A percentile compares a stretch with the other conserved stretches of the same genome.
phyloP scores from a whole-genome alignment of 1,140 invertebrate species.

The Leguminivora glycinivorella region DNA sequence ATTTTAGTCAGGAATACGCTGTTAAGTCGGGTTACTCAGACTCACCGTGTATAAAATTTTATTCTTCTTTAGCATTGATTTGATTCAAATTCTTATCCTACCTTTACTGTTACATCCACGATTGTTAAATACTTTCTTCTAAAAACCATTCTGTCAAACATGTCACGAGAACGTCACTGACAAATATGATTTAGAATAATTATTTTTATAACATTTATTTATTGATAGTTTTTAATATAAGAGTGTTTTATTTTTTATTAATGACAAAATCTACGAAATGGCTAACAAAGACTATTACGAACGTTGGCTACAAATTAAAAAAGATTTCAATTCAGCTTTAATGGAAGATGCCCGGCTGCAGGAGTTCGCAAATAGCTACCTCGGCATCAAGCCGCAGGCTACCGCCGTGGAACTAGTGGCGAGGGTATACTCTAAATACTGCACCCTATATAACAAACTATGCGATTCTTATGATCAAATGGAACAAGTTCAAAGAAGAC shows the following conservation, averaged over 20 bases:
- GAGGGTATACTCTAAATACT: slow-evolving; percentile 63
- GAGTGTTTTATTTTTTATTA: background rate
- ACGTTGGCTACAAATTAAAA: slow-evolving; percentile 63
- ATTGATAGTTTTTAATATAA: background rate
- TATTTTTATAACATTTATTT: background rate
- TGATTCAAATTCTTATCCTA: no score
- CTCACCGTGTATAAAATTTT: no score
- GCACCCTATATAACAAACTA: slow-evolving; percentile 64
- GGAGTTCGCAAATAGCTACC: slow-evolving; percentile 42
- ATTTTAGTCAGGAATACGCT: no score
- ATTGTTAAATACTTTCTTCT: no score
- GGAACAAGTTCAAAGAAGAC: slow-evolving; percentile 66
- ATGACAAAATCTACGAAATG: slow-evolving; percentile 45
- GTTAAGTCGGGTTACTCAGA: no score
- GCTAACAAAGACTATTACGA: slow-evolving; percentile 63
- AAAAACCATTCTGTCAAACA: background rate
- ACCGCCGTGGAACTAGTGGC: slow-evolving; percentile 64
- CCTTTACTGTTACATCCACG: no score
- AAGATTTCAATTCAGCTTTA: slow-evolving; percentile 47
- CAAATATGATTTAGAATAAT: slow-evolving; percentile 1
- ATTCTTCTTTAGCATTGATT: no score
- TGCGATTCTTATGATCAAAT: slow-evolving; percentile 73
- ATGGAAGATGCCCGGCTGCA: slow-evolving; percentile 58
- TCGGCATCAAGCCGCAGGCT: slow-evolving; percentile 66
- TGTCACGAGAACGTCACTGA: background rate